Conservation (phyloP, 2,113 vertebrate genomes). For the Petroica traversi region DNA sequence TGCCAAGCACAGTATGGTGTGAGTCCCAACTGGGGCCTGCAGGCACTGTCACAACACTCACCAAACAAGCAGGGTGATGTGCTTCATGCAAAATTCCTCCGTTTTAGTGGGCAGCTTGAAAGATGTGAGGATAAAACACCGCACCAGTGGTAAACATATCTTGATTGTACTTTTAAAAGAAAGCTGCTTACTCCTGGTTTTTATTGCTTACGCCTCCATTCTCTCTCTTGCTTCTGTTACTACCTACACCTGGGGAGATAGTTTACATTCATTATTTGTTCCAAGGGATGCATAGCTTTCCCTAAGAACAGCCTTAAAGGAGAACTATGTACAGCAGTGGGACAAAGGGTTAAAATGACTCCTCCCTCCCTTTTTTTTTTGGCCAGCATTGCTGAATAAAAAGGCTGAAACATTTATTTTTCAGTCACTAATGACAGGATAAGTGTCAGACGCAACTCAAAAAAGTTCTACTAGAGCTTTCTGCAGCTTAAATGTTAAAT, state of each 20-base stretch:
- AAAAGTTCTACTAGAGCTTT: not conserved
- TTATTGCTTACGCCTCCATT: not conserved
- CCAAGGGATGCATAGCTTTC: not conserved
- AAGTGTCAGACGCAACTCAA: not conserved
- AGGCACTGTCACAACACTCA: not conserved
- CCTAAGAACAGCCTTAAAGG: not conserved
- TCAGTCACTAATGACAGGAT: not conserved
- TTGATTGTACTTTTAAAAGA: not conserved
- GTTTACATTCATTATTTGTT: conserved; percentile 1
- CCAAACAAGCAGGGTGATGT: not conserved
- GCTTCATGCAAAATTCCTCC: not conserved
- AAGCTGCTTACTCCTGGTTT: conserved; percentile 13
- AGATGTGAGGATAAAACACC: not conserved
- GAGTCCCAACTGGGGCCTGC: not conserved
- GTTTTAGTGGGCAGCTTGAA: not conserved
- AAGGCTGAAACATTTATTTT: not conserved
- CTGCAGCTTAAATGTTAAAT: conserved; percentile 15
- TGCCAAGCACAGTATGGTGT: not conserved
- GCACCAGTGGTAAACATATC: not conserved
- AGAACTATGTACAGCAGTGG: not conserved
- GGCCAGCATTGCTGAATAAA: not conserved
- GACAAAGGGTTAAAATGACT: not conserved
- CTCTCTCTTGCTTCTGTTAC: not conserved
- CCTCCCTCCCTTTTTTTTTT: not conserved
- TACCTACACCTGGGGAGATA: not conserved